Evolutionary conservation across 2,888 invertebrate genomes (phyloP).

Genomic region (Himalopsyche kuldschensis): DNA sequence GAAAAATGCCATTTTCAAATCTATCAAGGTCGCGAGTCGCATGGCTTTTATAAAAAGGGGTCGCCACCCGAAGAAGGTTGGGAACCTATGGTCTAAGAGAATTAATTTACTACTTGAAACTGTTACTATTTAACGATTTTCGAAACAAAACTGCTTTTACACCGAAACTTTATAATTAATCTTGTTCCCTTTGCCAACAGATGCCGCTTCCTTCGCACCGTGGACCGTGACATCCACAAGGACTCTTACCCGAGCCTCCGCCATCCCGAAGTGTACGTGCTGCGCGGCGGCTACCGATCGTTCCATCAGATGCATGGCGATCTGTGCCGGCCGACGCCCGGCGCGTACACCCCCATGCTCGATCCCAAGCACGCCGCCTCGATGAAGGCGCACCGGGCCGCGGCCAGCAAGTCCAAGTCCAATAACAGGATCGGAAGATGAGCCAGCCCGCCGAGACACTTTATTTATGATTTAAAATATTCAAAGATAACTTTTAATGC

Average conservation of each 20-base stretch:
- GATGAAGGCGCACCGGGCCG: constrained; percentile 69
- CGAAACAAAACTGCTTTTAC: too few relatives aligned
- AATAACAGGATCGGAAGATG: not conserved
- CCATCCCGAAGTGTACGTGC: constrained; percentile 91
- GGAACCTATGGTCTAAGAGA: too few relatives aligned
- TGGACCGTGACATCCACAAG: constrained; percentile 80
- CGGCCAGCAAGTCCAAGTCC: not conserved
- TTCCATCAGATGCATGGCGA: constrained; percentile 73
- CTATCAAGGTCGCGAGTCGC: too few relatives aligned
- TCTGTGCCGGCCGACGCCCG: constrained; percentile 74
- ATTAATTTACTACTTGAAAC: too few relatives aligned
- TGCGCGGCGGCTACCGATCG: constrained; percentile 87
- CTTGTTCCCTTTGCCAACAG: constrained; percentile 50
- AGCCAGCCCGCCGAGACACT: not conserved
- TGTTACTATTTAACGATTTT: too few relatives aligned
- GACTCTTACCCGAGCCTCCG: constrained; percentile 81
- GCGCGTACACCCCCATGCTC: constrained; percentile 81
- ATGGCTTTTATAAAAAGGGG: too few relatives aligned
- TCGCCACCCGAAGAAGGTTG: too few relatives aligned
- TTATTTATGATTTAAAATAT: not conserved
- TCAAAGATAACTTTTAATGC: too few relatives aligned
- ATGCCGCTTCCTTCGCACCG: constrained; percentile 78
- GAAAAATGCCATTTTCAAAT: too few relatives aligned
- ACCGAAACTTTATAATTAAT: not conserved
- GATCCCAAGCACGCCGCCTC: constrained; percentile 77